Base-by-base conservation (phyloP, 2,797 vertebrate species). In the Mus minutoides region DNA sequence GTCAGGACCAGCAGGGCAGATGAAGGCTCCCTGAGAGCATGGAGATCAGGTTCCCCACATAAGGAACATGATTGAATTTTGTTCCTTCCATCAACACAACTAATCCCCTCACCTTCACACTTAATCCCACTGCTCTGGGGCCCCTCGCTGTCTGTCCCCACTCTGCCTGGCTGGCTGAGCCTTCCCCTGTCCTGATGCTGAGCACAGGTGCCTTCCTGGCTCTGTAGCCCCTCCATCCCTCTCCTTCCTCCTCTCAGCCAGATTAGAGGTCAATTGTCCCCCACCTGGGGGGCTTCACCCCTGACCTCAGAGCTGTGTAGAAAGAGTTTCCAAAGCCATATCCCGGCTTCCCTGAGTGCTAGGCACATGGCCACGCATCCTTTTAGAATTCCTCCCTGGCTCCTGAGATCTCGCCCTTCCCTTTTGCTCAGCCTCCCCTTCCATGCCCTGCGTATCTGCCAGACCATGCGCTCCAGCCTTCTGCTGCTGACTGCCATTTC, bases 91-190 rank as follows among this genome's bases (percentile, higher is more conserved):
- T 37, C 85, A 90, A 96, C 77, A 90, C 17, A 9, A 9, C 96
- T 96, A 97, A 97, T 97, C 93, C 84, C 24, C 84, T 96, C 90
- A 83, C 93, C 88, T 93, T 29, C 6, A 64, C 93, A 76, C 80
- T 83, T 96, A 94, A 96, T 96, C 95, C 80, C 69, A 12, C 52
- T 0, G 4, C n/a, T 52, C 73, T 2, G 3, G 78, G 80, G 91
- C 90, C 62, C 62, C 49, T 19, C 17, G 3, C 75, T 79, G 73
- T 64, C 83, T 37, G 26, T 49, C 40, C 56, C 77, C 85, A 58
- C 86, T 92, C 43, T 75, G 71, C 29, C 46, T 0, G 0, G 84
- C 64, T 49, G 19, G 13, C 37, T 24, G 24, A 91, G 93, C 62
- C 75, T 49, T 92, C 58, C 79, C 83, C 86, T 75, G 46, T 67